Conservation (phyloP, 2,113 vertebrate genomes). For the Gymnogyps californianus region DNA sequence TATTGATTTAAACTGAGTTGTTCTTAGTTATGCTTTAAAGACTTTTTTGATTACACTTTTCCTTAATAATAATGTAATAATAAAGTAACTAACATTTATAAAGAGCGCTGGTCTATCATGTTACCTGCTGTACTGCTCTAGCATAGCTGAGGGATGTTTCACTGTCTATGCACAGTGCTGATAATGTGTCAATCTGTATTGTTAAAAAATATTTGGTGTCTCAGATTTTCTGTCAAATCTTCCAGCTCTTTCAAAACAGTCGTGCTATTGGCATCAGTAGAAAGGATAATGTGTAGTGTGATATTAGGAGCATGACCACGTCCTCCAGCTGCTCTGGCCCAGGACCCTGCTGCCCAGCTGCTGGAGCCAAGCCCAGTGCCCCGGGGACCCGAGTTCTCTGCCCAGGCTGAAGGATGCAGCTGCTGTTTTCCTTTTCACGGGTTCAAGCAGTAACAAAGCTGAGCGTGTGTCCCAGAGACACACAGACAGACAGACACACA, state of each 20-base stretch:
- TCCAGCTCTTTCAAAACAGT: neutral
- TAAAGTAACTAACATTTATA: neutral
- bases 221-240: neutral
- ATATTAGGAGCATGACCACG: neutral
- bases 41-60: neutral
- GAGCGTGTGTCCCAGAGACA: neutral
- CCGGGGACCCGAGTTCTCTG: fast-evolving
- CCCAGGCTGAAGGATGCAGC: too few relatives aligned
- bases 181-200: neutral
- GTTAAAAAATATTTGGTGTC: neutral
- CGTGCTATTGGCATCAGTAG: neutral
- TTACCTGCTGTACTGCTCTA: neutral
- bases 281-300: neutral
- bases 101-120: neutral
- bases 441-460: neutral
- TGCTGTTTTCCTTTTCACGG: neutral
- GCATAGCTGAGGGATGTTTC: neutral
- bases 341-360: fast-evolving
- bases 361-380: neutral
- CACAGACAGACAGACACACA: neutral
- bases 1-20: neutral
- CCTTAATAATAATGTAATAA: neutral
- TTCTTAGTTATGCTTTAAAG: neutral
- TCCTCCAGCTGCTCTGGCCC: neutral
- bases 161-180: neutral